These are phyloP conservation scores for Paguma larvata DNA, from an alignment of 2,797 vertebrate genomes.

Conservation along the genomic window DNA sequence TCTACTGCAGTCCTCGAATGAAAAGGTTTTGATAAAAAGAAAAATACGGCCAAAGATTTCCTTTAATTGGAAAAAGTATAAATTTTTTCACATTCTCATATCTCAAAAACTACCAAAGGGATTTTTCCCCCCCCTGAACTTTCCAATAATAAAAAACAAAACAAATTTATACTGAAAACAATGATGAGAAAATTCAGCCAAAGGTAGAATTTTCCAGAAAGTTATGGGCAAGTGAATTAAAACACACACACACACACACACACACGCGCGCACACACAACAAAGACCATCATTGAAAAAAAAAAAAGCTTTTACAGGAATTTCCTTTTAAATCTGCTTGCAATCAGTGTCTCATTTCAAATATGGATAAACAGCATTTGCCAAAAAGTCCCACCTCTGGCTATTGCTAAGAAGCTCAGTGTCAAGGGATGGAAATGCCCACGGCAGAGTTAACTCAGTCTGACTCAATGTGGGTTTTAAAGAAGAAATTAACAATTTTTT, in stretches of 20 bases:
- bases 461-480: slow-evolving; percentile 73
- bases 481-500: slow-evolving; percentile 30
- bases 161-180: slow-evolving; percentile 70
- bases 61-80: slow-evolving; percentile 62
- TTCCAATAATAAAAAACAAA: slow-evolving; percentile 77
- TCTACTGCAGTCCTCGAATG: neutral
- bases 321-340: slow-evolving; percentile 63
- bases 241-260: neutral
- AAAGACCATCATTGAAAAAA: slow-evolving; percentile 42
- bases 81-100: slow-evolving; percentile 3
- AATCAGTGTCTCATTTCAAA: slow-evolving; percentile 68
- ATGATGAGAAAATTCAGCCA: slow-evolving; percentile 69
- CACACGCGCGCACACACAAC: no score
- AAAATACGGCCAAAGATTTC: slow-evolving; percentile 42
- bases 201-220: slow-evolving; percentile 78
- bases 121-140: slow-evolving; percentile 52
- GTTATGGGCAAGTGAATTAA: slow-evolving; percentile 66
- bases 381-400: slow-evolving; percentile 69
- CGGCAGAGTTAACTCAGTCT: slow-evolving; percentile 71
- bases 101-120: slow-evolving; percentile 68
- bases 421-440: slow-evolving; percentile 67
- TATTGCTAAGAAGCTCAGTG: slow-evolving; percentile 44
- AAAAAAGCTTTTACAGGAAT: slow-evolving; percentile 76
- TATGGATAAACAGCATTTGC: slow-evolving; percentile 66
- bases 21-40: slow-evolving; percentile 42